Evolutionary conservation across 2,888 invertebrate species (phyloP).

Genomic region (Cylindroiulus punctatus): DNA sequence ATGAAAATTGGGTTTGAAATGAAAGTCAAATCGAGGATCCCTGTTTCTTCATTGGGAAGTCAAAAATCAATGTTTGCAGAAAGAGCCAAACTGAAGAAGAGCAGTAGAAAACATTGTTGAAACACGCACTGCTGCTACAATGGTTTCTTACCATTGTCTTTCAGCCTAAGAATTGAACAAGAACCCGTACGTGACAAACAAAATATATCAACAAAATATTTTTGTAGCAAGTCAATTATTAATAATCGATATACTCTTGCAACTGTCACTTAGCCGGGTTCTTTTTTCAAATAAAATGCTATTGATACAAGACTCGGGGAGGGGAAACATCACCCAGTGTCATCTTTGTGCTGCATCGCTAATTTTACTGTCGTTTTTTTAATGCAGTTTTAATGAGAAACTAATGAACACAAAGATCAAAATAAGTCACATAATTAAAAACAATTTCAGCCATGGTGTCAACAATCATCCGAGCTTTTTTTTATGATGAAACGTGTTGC

Average conservation of each 20-base stretch:
- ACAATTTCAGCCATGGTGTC: too few species aligned
- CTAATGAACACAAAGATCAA: not conserved
- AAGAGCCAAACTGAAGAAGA: not conserved
- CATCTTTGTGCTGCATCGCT: too few species aligned
- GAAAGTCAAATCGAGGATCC: not conserved
- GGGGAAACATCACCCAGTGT: too few species aligned
- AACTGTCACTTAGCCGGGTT: not conserved
- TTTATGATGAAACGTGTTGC: not conserved
- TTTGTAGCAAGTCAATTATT: slow-evolving; percentile 7
- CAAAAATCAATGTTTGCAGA: not conserved
- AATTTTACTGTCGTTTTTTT: not conserved
- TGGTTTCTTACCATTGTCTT: not conserved
- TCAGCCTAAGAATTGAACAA: not conserved
- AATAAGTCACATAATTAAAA: not conserved
- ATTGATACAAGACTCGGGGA: too few species aligned
- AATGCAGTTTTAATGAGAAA: not conserved
- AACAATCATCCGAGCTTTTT: not conserved
- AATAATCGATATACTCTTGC: not conserved
- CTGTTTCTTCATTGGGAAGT: not conserved
- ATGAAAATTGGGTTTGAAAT: not conserved
- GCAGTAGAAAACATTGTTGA: not conserved
- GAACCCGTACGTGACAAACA: not conserved
- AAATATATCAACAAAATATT: not conserved
- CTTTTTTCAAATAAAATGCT: too few species aligned
- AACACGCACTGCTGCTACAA: not conserved